Conservation (phyloP, 2,888 invertebrate genomes). For the Pachliopta kotzebuea region DNA sequence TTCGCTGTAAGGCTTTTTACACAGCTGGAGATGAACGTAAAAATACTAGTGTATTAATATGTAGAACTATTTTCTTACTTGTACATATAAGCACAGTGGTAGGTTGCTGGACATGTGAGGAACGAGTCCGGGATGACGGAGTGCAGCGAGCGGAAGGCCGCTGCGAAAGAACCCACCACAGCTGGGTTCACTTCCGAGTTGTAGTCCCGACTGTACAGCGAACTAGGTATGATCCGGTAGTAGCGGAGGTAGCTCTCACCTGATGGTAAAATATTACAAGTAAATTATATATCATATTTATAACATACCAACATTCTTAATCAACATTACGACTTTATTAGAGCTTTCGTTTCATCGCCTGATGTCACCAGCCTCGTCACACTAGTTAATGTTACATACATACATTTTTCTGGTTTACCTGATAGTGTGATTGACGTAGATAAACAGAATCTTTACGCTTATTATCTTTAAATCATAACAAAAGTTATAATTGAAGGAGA, state of each 20-base stretch:
- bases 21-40: too few species aligned
- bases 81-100: slow-evolving; percentile 57
- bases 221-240: slow-evolving; percentile 82
- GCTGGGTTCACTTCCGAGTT: slow-evolving; percentile 82
- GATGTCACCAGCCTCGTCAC: too few species aligned
- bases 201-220: slow-evolving; percentile 84
- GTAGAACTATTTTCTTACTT: slow-evolving; percentile 44
- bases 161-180: slow-evolving; percentile 84
- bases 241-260: slow-evolving; percentile 80
- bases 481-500: too few species aligned
- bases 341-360: too few species aligned
- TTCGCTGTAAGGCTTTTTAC: too few species aligned
- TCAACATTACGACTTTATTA: neutral
- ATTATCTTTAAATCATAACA: too few species aligned
- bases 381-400: too few species aligned
- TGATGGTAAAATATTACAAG: slow-evolving; percentile 37
- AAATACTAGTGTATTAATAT: too few species aligned
- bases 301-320: too few species aligned
- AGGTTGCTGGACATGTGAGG: slow-evolving; percentile 56
- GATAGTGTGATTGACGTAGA: too few species aligned
- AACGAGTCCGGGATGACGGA: slow-evolving; percentile 79
- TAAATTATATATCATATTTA: neutral
- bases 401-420: too few species aligned
- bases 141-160: slow-evolving; percentile 86
- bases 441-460: too few species aligned